A percentile compares a stretch with the other conserved stretches of the same genome.
Conservation (phyloP, 2,888 invertebrate species). For the Drosophila barbarae region DNA sequence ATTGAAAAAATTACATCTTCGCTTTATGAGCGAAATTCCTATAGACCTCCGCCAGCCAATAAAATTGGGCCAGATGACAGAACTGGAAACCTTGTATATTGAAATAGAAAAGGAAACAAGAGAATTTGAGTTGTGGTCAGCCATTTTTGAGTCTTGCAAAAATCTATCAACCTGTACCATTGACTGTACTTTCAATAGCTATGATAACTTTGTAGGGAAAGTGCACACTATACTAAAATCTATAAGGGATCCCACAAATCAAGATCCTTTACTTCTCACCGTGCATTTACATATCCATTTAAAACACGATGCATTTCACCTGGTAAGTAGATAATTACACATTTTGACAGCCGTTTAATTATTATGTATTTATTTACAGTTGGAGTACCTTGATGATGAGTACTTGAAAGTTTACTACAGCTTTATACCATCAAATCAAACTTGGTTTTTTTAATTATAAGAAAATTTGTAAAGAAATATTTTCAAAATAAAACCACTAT, state of each 20-base stretch:
- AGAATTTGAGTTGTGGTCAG: neutral
- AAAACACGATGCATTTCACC: neutral
- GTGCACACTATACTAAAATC: neutral
- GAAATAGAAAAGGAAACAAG: no score
- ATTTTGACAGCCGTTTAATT: neutral
- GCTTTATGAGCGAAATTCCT: neutral
- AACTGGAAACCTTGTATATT: neutral
- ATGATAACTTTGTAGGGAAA: neutral
- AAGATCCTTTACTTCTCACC: neutral
- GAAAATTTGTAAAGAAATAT: neutral
- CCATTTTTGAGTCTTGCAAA: neutral
- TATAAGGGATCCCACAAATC: neutral
- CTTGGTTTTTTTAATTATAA: neutral
- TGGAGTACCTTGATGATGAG: neutral
- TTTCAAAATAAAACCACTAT: constrained; percentile 4
- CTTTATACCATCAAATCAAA: neutral
- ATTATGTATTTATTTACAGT: neutral
- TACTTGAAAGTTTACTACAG: neutral
- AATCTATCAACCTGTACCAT: neutral
- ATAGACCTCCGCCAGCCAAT: no score
- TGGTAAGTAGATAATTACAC: neutral
- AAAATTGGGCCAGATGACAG: neutral
- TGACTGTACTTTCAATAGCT: accelerated
- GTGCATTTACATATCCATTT: neutral
- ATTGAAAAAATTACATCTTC: neutral